Base-by-base conservation (phyloP, 2,113 vertebrate genomes). In the Nothoprocta perdicaria region DNA sequence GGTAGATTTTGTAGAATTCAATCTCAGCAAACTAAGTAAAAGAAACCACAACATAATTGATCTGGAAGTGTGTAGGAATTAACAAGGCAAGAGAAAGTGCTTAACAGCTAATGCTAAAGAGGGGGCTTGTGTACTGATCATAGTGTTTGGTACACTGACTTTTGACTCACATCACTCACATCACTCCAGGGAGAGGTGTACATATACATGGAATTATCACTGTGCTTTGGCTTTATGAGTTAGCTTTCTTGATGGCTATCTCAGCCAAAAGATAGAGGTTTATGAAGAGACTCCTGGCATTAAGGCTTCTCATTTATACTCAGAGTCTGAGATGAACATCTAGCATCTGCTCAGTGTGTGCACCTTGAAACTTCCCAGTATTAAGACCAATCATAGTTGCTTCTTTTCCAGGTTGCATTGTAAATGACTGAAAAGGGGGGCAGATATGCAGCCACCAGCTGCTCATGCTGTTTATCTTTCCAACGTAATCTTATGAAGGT, bases 201-300 rank as follows among this genome's bases (percentile, higher is more conserved):
- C 3, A 8, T 77, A 14, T 27, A 31, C 27, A 43, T 33, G 68
- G 40, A 3, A 2, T 31, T 24, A 58, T 53, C n/a, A 26, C 53
- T 35, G 5, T 10, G 31, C 22, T 75, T 78, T 67, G 58, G 14
- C 58, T 12, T 9, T 38, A 12, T 7, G 43, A 16, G 48, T 43
- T 58, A 27, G 8, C 0, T 0, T 35, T 9, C 3, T 38, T 52
- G 3, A 10, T 81, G 66, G 24, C 22, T 84, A 43, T 58, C n/a
- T 13, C 12, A 24, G 35, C 74, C 81, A 33, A 61, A 52, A 43
- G 53, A 57, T 18, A 24, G 22, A 33, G 19, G 14, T 29, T 69
- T 11, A 43, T 43, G 33, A 85, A 83, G n/a, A 24, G 22, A 15
- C 7, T 3, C 23, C 1, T 0, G 1, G 5, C 16, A 6, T 24